Evolutionary conservation across 2,113 vertebrate species (phyloP), one percentile per base, ranked within the genome.

Genomic region (Miniopterus natalensis): DNA sequence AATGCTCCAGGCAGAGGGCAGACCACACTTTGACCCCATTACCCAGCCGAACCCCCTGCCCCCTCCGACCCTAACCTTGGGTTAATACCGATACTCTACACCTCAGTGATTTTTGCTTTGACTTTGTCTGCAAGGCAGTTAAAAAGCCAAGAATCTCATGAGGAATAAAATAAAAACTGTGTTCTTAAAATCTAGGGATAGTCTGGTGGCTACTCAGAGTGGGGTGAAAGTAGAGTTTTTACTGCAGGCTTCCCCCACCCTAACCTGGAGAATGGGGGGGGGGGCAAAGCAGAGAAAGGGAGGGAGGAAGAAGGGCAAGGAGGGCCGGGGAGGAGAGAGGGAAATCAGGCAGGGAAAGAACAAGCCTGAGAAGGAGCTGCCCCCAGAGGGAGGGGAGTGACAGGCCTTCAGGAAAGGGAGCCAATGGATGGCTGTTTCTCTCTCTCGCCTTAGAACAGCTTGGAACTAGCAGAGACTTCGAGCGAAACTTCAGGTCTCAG

Each of bases 71-170:
- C 36, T 40, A 59, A 8, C 27, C 79, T 66, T 55, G 71, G 18
- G 36, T 89, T 95, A 86, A 77, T 74, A 42, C 59, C 73, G 66
- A 68, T 15, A 66, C n/a, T 68, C 75, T 87, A 73, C 66, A 85
- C 55, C 65, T 96, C 18, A 17, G 74, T 86, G 86, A 79, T 23
- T 79, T 89, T 90, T 66, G 40, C 68, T 95, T 87, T 94, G 95
- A 95, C 91, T 66, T 94, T 79, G 75, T 92, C 59, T 61, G 45
- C 55, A 27, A 49, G 57, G 49, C 25, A 83, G 68, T n/a, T 86
- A 65, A 90, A 93, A 71, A 53, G 25, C 27, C 53, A 63, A 73
- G 63, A 88, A 65, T 3, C 51, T 11, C 51, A 40, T 2, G 51
- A 84, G 81, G 40, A 81, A 74, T 40, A 74, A 42, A 77, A 83